These are phyloP conservation scores for Ganaspis sp. DNA, from an alignment of 1,140 invertebrate species.

Conservation along the genomic window DNA sequence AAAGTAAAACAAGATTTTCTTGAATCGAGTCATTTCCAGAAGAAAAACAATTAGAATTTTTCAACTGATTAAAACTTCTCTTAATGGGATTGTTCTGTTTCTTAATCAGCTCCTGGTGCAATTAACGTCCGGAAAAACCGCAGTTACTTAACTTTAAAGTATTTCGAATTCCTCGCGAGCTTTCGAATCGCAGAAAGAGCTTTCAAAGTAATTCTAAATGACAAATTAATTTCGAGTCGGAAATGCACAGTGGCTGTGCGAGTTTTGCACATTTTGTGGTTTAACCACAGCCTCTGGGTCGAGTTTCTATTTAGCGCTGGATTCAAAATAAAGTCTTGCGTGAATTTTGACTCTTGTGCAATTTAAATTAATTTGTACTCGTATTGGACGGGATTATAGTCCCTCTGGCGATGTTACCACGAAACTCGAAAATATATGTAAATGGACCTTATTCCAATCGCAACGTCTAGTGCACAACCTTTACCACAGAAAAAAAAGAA, in stretches of 20 bases:
- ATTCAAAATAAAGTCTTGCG: constrained; percentile 45
- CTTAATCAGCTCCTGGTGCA: constrained; percentile 6
- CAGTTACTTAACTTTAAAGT: constrained; percentile 19
- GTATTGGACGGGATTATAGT: constrained; percentile 31
- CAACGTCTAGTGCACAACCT: constrained; percentile 39
- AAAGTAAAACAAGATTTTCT: background rate
- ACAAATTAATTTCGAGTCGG: constrained; percentile 49
- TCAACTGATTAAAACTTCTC: background rate
- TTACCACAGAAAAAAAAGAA: constrained; percentile 40
- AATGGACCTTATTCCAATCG: constrained; percentile 52
- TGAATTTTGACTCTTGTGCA: constrained; percentile 4
- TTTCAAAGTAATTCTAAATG: constrained; percentile 43
- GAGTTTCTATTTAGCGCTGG: constrained; percentile 39
- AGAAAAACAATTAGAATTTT: constrained; percentile 6
- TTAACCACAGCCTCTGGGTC: constrained; percentile 27
- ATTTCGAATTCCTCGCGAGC: constrained; percentile 28
- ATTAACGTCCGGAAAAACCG: constrained; percentile 19
- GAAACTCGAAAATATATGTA: constrained; percentile 47
- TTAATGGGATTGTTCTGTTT: constrained; percentile 18
- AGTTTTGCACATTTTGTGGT: constrained; percentile 45
- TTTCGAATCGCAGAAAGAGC: constrained; percentile 33
- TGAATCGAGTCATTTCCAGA: background rate
- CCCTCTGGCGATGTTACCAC: constrained; percentile 4
- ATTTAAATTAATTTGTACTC: constrained; percentile 47
- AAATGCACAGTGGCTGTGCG: constrained; percentile 40